These are phyloP conservation scores for Drosophila hydei DNA, from an alignment of 1,140 invertebrate genomes.

Conservation along the genomic window DNA sequence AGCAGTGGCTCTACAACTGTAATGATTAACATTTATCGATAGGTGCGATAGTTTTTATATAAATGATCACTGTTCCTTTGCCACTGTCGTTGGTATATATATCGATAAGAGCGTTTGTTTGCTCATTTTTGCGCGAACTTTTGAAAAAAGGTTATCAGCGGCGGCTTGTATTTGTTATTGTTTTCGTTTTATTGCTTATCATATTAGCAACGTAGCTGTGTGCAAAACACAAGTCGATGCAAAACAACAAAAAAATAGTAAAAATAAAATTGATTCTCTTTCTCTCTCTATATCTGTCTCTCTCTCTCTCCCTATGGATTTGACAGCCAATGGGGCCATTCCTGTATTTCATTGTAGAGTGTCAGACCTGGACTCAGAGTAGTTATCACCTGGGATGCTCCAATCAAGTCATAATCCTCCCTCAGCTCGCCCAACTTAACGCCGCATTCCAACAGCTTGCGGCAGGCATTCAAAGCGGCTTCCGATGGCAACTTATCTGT, in stretches of 20 bases:
- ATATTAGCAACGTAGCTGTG: no score
- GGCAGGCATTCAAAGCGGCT: constrained; percentile 85
- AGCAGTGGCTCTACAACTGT: no score
- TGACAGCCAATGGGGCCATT: constrained; percentile 77
- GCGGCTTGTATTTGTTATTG: no score
- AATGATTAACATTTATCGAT: no score
- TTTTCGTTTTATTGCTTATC: no score
- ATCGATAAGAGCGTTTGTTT: background rate
- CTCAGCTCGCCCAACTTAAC: constrained; percentile 86
- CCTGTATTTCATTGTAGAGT: constrained; percentile 85
- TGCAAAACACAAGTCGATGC: no score
- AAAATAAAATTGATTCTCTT: no score
- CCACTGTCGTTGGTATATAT: background rate
- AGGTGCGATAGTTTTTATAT: no score
- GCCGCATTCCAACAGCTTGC: constrained; percentile 87
- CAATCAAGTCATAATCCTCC: constrained; percentile 86
- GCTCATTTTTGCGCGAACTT: background rate
- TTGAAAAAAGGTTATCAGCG: constrained; percentile 1
- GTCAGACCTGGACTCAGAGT: constrained; percentile 87
- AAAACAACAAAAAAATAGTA: no score
- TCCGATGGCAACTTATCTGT: constrained; percentile 86
- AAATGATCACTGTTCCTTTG: no score
- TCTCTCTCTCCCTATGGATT: constrained; percentile 46
- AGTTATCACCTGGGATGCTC: constrained; percentile 86
- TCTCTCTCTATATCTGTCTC: background rate